A percentile compares a stretch with the other conserved stretches of the same genome.
Evolutionary conservation across 2,113 vertebrate species (phyloP).

Genomic region (Psettodes erumei): DNA sequence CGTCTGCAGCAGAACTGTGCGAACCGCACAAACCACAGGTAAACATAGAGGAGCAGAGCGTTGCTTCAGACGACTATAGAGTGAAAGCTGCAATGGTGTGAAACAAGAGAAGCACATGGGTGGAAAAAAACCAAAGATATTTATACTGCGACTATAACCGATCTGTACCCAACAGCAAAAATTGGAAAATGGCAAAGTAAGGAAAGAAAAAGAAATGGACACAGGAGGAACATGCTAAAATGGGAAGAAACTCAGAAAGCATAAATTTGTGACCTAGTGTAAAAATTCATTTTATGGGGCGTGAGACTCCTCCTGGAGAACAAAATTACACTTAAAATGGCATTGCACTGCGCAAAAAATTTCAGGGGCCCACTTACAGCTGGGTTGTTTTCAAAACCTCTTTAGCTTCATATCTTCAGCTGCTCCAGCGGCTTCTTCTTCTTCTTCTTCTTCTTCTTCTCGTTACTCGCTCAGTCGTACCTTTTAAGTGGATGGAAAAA

Average conservation of each 20-base stretch:
- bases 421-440: slow-evolving; percentile 65
- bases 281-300: slow-evolving; percentile 14
- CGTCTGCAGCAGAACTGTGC: not conserved
- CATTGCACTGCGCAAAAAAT: slow-evolving; percentile 17
- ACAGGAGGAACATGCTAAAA: not conserved
- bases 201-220: not conserved
- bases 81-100: not conserved
- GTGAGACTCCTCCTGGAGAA: slow-evolving; percentile 11
- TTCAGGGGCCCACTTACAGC: slow-evolving; percentile 71
- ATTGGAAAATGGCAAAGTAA: not conserved
- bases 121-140: not conserved
- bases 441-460: slow-evolving; percentile 51
- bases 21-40: not conserved
- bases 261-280: slow-evolving; percentile 8
- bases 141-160: slow-evolving; percentile 7
- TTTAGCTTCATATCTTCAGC: slow-evolving; percentile 84
- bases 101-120: not conserved
- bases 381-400: slow-evolving; percentile 80
- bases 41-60: not conserved
- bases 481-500: slow-evolving; percentile 69
- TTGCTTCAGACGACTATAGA: not conserved
- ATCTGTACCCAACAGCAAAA: slow-evolving; percentile 8
- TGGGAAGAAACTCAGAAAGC: not conserved
- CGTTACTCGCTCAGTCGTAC: slow-evolving; percentile 63
- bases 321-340: slow-evolving; percentile 50